Conservation (phyloP, 1,140 invertebrate species). For the Tribolium castaneum region DNA sequence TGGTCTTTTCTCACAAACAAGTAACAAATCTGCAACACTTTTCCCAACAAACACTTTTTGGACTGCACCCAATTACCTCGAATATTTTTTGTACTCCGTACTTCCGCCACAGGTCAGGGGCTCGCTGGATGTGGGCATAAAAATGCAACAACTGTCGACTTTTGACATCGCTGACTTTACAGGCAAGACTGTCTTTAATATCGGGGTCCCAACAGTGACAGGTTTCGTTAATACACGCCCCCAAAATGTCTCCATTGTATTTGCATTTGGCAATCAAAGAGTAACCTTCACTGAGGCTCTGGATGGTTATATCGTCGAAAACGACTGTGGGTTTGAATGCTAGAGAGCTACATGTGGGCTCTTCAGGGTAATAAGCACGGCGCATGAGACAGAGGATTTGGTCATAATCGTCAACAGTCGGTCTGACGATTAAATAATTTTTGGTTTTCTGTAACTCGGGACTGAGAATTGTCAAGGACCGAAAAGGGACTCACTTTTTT, state of each 20-base stretch:
- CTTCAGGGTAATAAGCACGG: constrained; percentile 55
- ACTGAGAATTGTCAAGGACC: neutral
- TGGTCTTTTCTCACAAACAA: constrained; percentile 62
- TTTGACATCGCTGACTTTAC: constrained; percentile 51
- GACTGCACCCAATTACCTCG: constrained; percentile 56
- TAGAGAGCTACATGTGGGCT: constrained; percentile 51
- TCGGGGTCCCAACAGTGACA: constrained; percentile 58
- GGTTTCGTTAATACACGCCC: constrained; percentile 63
- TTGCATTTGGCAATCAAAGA: constrained; percentile 63
- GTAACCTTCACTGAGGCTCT: constrained; percentile 61
- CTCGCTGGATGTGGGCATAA: constrained; percentile 60
- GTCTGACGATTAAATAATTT: neutral
- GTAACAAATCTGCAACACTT: constrained; percentile 55
- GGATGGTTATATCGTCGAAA: constrained; percentile 52
- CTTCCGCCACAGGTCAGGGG: constrained; percentile 62
- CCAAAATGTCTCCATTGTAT: constrained; percentile 62
- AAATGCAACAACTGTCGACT: constrained; percentile 63
- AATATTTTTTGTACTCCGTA: constrained; percentile 62
- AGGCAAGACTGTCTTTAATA: constrained; percentile 57
- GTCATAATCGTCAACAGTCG: constrained; percentile 46
- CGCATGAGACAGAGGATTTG: constrained; percentile 58
- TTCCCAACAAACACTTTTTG: neutral
- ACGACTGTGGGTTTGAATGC: constrained; percentile 8
- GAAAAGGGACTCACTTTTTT: neutral
- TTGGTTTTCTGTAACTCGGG: neutral